phyloP scores from a whole-genome alignment of 2,113 vertebrate species.

The Formicarius rufipectus region DNA sequence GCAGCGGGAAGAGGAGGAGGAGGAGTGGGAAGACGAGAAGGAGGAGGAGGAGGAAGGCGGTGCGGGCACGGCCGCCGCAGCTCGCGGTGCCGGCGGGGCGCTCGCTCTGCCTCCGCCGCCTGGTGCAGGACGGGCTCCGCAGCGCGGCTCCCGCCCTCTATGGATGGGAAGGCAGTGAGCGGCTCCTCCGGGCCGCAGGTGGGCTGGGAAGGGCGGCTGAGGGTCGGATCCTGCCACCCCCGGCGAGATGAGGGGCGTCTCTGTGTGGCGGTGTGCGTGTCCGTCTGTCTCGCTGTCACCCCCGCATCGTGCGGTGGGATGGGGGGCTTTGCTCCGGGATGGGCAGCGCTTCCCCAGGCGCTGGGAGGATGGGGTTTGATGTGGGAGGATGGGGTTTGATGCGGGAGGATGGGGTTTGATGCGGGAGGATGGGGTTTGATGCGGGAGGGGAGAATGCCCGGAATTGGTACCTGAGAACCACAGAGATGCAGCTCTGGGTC shows the following conservation, averaged over 20 bases:
- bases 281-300: too few relatives aligned
- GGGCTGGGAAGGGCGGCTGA: not conserved
- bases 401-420: fast-evolving
- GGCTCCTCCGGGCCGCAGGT: not conserved
- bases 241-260: not conserved
- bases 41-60: not conserved
- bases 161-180: not conserved
- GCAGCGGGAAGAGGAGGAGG: not conserved
- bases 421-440: fast-evolving
- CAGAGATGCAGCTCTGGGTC: not conserved
- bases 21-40: not conserved
- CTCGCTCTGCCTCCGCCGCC: conserved; percentile 69
- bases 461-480: fast-evolving
- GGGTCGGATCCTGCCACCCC: not conserved
- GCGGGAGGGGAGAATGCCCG: fast-evolving
- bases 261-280: too few relatives aligned
- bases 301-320: too few relatives aligned
- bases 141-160: conserved; percentile 2
- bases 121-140: conserved; percentile 67
- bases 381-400: fast-evolving
- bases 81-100: conserved; percentile 52
- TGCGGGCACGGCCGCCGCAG: conserved; percentile 13
- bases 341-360: fast-evolving
- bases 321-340: fast-evolving
- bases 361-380: not conserved